Evolutionary conservation across 2,888 invertebrate species (phyloP).

Genomic region (Rhagophthalmus giganteus): DNA sequence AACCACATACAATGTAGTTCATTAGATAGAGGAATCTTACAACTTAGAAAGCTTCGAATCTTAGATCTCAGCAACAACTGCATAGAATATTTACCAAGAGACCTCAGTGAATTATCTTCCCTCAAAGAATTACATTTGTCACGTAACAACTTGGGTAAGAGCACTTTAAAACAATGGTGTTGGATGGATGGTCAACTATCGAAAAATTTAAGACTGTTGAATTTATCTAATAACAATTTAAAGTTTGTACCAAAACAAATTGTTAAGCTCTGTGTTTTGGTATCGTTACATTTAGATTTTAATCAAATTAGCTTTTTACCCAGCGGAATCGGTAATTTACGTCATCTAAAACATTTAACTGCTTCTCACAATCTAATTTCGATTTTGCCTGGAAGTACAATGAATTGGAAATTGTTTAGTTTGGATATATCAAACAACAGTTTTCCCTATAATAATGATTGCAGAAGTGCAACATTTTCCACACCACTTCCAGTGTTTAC

Average conservation of each 20-base stretch:
- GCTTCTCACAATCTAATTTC: conserved; percentile 60
- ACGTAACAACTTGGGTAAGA: conserved; percentile 66
- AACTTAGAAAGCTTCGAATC: conserved; percentile 65
- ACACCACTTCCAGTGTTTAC: conserved; percentile 55
- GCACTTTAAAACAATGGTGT: conserved; percentile 62
- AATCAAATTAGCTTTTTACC: conserved; percentile 66
- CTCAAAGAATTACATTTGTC: conserved; percentile 66
- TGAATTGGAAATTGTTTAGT: conserved; percentile 58
- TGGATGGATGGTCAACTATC: conserved; percentile 66
- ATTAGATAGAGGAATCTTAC: conserved; percentile 71
- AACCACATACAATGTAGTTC: conserved; percentile 65
- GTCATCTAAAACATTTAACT: conserved; percentile 59
- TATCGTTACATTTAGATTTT: conserved; percentile 65
- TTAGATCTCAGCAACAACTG: conserved; percentile 74
- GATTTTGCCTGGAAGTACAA: conserved; percentile 64
- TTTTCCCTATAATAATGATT: conserved; percentile 49
- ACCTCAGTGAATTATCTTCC: conserved; percentile 66
- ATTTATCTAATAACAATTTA: conserved; percentile 67
- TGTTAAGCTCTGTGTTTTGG: conserved; percentile 64
- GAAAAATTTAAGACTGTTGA: conserved; percentile 62
- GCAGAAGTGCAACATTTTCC: conserved; percentile 31
- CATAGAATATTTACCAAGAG: conserved; percentile 69
- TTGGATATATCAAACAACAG: conserved; percentile 64
- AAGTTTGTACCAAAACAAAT: conserved; percentile 63
- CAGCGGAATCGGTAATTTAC: conserved; percentile 66